Percentiles rank a stretch among this genome's conserved stretches.
Conservation (phyloP, 1,140 invertebrate species). For the Tyrophagus putrescentiae region DNA sequence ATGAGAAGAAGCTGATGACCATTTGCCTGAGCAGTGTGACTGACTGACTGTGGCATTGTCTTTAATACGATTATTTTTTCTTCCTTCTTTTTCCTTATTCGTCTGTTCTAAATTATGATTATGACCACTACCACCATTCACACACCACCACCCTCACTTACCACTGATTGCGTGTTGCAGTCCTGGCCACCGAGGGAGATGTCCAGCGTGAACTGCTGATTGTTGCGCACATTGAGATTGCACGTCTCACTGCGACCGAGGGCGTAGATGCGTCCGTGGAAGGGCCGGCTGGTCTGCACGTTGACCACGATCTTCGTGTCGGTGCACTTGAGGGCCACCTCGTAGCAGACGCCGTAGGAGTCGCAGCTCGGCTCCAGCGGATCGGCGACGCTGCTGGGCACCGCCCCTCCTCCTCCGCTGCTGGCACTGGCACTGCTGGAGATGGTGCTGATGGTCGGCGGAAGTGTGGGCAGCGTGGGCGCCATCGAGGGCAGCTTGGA, state of each 20-base stretch:
- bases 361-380: slow-evolving; percentile 45
- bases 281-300: slow-evolving; percentile 77
- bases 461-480: slow-evolving; percentile 19
- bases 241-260: slow-evolving; percentile 81
- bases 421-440: background rate
- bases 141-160: slow-evolving; percentile 20
- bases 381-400: background rate
- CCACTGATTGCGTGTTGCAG: slow-evolving; percentile 56
- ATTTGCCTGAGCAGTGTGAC: background rate
- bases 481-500: slow-evolving; percentile 20
- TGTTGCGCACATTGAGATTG: slow-evolving; percentile 81
- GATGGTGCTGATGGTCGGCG: slow-evolving; percentile 18
- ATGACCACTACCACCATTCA: background rate
- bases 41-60: background rate
- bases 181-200: slow-evolving; percentile 82
- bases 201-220: slow-evolving; percentile 75
- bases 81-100: too few relatives aligned
- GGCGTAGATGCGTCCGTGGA: slow-evolving; percentile 84
- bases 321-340: slow-evolving; percentile 83
- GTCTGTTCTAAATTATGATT: too few relatives aligned
- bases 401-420: too few relatives aligned
- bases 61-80: too few relatives aligned
- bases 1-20: background rate
- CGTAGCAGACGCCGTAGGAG: slow-evolving; percentile 82
- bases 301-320: slow-evolving; percentile 82